Evolutionary conservation across 2,888 invertebrate genomes (phyloP).

Genomic region (Acanthococcus lagerstroemiae): DNA sequence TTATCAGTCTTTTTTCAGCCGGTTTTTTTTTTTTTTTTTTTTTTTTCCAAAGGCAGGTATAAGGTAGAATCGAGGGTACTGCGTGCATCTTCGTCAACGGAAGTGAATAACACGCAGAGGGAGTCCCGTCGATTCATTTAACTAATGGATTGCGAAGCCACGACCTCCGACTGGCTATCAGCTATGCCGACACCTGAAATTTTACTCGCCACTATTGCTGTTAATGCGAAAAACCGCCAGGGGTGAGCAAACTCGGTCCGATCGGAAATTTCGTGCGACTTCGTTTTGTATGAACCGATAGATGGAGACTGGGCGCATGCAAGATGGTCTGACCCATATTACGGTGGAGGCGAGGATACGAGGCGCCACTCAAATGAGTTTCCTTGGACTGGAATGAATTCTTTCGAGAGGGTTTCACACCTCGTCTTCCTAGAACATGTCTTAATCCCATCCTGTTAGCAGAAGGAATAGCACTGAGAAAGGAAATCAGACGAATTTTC

Average conservation of each 20-base stretch:
- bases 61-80: slow-evolving; percentile 20
- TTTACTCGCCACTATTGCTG: slow-evolving; percentile 26
- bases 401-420: too few species aligned
- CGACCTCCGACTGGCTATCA: slow-evolving; percentile 31
- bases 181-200: slow-evolving; percentile 30
- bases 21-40: neutral
- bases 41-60: slow-evolving; percentile 8
- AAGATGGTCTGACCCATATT: too few species aligned
- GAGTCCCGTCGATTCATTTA: slow-evolving; percentile 31
- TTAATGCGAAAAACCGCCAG: slow-evolving; percentile 24
- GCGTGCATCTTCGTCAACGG: slow-evolving; percentile 31
- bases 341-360: too few species aligned
- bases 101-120: slow-evolving; percentile 30
- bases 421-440: too few species aligned
- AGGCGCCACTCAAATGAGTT: too few species aligned
- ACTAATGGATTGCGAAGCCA: slow-evolving; percentile 30
- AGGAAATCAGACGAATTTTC: too few species aligned
- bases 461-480: too few species aligned
- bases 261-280: too few species aligned
- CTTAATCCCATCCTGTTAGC: too few species aligned
- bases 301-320: too few species aligned
- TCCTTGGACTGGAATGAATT: too few species aligned
- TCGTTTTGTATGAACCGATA: too few species aligned
- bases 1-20: slow-evolving; percentile 29
- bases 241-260: slow-evolving; percentile 9